Evolutionary conservation across 2,888 invertebrate species (phyloP), one percentile per base, ranked within the genome.

Genomic region (Tetragonula carbonaria): DNA sequence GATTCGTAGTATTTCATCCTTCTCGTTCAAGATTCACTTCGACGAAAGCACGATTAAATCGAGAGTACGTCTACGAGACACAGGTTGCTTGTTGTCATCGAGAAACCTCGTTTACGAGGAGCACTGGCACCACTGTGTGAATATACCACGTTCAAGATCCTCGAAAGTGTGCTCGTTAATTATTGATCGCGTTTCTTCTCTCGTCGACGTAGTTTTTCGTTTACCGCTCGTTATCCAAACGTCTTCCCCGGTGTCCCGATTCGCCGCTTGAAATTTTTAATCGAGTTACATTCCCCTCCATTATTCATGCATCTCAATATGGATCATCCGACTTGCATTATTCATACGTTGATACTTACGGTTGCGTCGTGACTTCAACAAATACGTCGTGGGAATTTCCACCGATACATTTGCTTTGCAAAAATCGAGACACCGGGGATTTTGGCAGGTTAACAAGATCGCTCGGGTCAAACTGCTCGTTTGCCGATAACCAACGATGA

Each of bases 221-320:
- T 50, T 51, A 62, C 14, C 66, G 28, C 62, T 77, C 16, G 76
- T 63, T 65, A 71, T 11, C 13, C 21, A 13, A 78, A 66, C 78
- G 66, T 72, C 28, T 33, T 55, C 65, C n/a, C 28, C 45, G 45
- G 45, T 33, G 33, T 45, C 14, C 16, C 1, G 53, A 23, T 2
- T 4, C 28, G n/a, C 3, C 6, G 55, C n/a, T 80, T 28, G 55
- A 62, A 82, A 65, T 75, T 72, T 75, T 82, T 75, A 75, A 82
- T 75, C 82, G 75, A 82, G 72, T 82, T 82, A 82, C 66, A 67
- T 55, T 63, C 65, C 55, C 45, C 55, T 82, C 59, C 82, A 82
- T 82, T 82, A 82, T 82, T 82, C 82, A 82, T 82, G 33, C n/a
- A 50, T 65, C 80, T 70, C 57, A 75, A 75, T 72, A 71, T 75